phyloP scores from a whole-genome alignment of 2,888 invertebrate genomes.

The Cantharis flavilabris region DNA sequence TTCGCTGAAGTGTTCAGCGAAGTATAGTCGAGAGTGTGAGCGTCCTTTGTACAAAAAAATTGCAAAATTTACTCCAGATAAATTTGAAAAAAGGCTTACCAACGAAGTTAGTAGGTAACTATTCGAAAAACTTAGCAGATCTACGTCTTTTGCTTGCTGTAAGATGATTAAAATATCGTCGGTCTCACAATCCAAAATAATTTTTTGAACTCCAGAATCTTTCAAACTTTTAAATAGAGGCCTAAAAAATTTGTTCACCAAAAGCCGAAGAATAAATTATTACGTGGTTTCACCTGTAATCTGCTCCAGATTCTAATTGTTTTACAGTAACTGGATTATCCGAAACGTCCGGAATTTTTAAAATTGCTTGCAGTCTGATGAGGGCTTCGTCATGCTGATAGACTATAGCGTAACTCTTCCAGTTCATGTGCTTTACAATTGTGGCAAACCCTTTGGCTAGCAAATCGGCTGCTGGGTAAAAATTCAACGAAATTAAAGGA shows the following conservation, averaged over 20 bases:
- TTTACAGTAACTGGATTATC: constrained; percentile 67
- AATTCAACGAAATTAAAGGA: constrained; percentile 58
- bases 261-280: neutral
- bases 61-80: neutral
- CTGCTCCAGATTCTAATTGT: constrained; percentile 58
- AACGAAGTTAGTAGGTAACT: constrained; percentile 66
- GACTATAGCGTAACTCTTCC: constrained; percentile 77
- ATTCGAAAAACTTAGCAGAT: constrained; percentile 75
- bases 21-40: constrained; percentile 66
- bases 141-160: constrained; percentile 78
- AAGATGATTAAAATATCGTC: constrained; percentile 62
- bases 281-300: constrained; percentile 36
- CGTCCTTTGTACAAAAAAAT: constrained; percentile 54
- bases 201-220: constrained; percentile 70
- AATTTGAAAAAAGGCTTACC: constrained; percentile 51
- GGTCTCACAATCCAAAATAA: constrained; percentile 76
- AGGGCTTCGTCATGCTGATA: constrained; percentile 80
- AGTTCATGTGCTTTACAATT: constrained; percentile 70
- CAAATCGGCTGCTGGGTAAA: constrained; percentile 71
- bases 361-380: constrained; percentile 75
- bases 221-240: constrained; percentile 77
- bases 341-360: constrained; percentile 69
- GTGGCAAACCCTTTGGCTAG: constrained; percentile 70
- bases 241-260: constrained; percentile 51
- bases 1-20: constrained; percentile 67